Evolutionary conservation across 2,113 vertebrate genomes (phyloP).

Genomic region (Mesoclemmys tuberculata): DNA sequence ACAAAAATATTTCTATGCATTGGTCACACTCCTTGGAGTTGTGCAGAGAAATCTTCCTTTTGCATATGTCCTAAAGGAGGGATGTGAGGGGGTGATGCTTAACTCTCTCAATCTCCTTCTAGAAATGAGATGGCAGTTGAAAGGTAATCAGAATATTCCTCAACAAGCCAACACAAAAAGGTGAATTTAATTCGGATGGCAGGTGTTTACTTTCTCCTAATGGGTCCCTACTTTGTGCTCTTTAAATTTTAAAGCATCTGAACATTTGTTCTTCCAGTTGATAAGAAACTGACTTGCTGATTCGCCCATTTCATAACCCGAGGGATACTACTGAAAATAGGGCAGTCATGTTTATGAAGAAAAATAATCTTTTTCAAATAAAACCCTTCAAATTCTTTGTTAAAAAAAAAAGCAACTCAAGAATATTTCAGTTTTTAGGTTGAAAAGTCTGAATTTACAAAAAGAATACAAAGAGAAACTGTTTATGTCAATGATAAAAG

Average conservation of each 20-base stretch:
- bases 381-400: constrained; percentile 9
- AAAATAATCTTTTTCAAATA: constrained; percentile 65
- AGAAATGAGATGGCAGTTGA: not conserved
- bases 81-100: not conserved
- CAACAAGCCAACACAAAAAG: not conserved
- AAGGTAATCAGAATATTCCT: not conserved
- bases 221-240: constrained; percentile 26
- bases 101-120: not conserved
- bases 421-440: not conserved
- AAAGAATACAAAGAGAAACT: not conserved
- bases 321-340: constrained; percentile 63
- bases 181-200: not conserved
- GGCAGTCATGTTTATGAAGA: constrained; percentile 54
- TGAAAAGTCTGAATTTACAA: not conserved
- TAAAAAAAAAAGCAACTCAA: not conserved
- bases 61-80: not conserved
- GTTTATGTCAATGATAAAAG: not conserved
- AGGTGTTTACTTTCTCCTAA: constrained; percentile 21
- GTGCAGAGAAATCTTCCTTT: not conserved
- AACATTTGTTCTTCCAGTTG: constrained; percentile 69
- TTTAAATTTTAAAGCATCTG: constrained; percentile 76
- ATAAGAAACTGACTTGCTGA: constrained; percentile 72
- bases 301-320: constrained; percentile 63
- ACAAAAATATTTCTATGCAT: not conserved
- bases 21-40: not conserved